Evolutionary conservation across 1,140 invertebrate genomes (phyloP), one percentile per base, ranked within the genome.

Genomic region (Achroia grisella): DNA sequence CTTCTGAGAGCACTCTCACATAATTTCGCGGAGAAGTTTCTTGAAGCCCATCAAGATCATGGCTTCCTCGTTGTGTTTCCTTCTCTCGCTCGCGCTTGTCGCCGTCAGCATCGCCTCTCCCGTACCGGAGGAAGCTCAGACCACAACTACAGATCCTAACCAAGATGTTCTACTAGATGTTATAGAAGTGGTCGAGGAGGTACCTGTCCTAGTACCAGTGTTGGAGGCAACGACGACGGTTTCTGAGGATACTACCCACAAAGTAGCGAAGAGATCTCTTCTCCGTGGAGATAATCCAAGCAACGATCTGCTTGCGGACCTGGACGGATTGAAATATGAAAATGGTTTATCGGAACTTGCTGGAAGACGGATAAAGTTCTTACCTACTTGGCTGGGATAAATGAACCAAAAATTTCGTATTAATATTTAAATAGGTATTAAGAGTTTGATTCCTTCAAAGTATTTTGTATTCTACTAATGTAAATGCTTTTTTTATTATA

Each of bases 341-440:
- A 66, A 62, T 39, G 64, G 60, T 6, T 33, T 74, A 4, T 58
- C 54, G 1, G 62, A 61, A 43, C 32, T 81, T 8, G 74, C 58
- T 8, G 66, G 62, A 31, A 55, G 80, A 29, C 78, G 76, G 66
- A 84, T 84, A 14, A 80, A 75, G 44, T 67, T 71, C 31, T 51
- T 84, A 8, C 80, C 80, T 1, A 64, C 76, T 3, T 79, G 71
- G 71, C 57, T 67, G 27, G 72, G 68, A 28, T 69, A 60, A 66
- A 9, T 4, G 6, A 15, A 12, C 4, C 14, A 37, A 10, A n/a
- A 23, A 23, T 23, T 46, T 37, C n/a, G n/a, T n/a, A n/a, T n/a
- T n/a, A n/a, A n/a, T n/a, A n/a, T n/a, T n/a, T n/a, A n/a, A n/a
- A n/a, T n/a, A n/a, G n/a, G n/a, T n/a, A n/a, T n/a, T n/a, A n/a